phyloP scores from a whole-genome alignment of 1,140 invertebrate genomes.

The Mylabris phalerata region DNA sequence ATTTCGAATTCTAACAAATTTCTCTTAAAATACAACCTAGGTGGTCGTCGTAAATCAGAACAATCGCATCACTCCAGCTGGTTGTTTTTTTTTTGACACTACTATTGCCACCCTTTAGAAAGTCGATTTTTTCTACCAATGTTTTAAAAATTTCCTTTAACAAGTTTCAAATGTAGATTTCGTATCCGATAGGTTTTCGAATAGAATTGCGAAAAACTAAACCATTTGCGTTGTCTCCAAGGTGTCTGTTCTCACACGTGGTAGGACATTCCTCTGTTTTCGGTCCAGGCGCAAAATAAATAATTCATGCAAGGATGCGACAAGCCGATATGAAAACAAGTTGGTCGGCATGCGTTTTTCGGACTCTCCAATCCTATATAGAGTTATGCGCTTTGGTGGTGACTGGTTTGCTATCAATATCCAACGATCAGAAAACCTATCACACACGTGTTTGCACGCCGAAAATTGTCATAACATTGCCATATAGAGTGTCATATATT shows the following conservation, averaged over 20 bases:
- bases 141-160: too few relatives aligned
- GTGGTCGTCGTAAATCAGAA: too few relatives aligned
- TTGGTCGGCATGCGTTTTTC: slow-evolving; percentile 37
- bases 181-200: too few relatives aligned
- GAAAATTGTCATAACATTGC: slow-evolving; percentile 26
- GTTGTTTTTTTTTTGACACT: too few relatives aligned
- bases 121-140: too few relatives aligned
- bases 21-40: too few relatives aligned
- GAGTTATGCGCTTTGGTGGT: slow-evolving; percentile 32
- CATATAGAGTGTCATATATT: not conserved
- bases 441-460: slow-evolving; percentile 25
- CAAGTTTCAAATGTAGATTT: too few relatives aligned
- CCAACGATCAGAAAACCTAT: slow-evolving; percentile 21
- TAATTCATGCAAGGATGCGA: slow-evolving; percentile 27
- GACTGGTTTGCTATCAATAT: slow-evolving; percentile 24
- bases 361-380: slow-evolving; percentile 28
- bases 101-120: too few relatives aligned
- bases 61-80: too few relatives aligned
- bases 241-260: slow-evolving; percentile 13
- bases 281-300: slow-evolving; percentile 22
- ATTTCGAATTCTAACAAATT: too few relatives aligned
- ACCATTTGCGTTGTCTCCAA: slow-evolving; percentile 1
- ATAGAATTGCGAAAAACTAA: too few relatives aligned
- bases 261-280: slow-evolving; percentile 10
- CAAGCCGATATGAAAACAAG: slow-evolving; percentile 31